Evolutionary conservation across 2,888 invertebrate species (phyloP).

Genomic region (Heliconius ismenius): DNA sequence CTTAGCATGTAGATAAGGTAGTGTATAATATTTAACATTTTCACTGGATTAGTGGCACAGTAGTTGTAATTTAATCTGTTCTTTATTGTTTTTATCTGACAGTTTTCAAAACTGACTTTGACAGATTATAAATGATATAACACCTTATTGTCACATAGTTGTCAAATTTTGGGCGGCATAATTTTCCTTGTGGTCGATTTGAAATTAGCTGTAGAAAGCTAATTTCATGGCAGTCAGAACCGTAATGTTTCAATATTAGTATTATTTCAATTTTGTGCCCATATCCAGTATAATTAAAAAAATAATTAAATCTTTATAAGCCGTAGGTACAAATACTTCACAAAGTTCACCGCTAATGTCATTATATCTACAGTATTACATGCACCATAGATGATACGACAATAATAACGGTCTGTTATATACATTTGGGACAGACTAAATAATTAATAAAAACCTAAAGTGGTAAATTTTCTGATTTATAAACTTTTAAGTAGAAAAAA

Average conservation of each 20-base stretch:
- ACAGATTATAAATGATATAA: not conserved
- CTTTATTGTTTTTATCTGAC: not conserved
- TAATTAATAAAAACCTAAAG: not conserved
- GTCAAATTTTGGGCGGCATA: constrained; percentile 4
- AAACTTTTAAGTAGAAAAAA: not conserved
- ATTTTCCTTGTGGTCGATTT: too few species aligned
- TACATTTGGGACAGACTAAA: constrained; percentile 21
- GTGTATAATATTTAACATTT: constrained; percentile 20
- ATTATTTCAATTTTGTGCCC: not conserved
- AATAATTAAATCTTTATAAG: constrained; percentile 37
- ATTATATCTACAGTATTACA: constrained; percentile 45
- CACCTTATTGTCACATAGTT: not conserved
- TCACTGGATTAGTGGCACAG: constrained; percentile 23
- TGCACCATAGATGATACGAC: constrained; percentile 45
- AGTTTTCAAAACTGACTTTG: not conserved
- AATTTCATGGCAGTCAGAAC: too few species aligned
- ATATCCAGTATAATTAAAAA: constrained; percentile 25
- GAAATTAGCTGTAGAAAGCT: too few species aligned
- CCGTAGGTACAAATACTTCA: constrained; percentile 32
- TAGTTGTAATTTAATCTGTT: constrained; percentile 16
- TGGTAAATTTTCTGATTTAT: not conserved
- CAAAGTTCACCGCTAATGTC: constrained; percentile 42
- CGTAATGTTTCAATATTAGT: too few species aligned
- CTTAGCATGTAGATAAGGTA: constrained; percentile 33
- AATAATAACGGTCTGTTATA: constrained; percentile 40